Evolutionary conservation across 2,113 vertebrate species (phyloP).

Genomic region (Pardalotus punctatus): DNA sequence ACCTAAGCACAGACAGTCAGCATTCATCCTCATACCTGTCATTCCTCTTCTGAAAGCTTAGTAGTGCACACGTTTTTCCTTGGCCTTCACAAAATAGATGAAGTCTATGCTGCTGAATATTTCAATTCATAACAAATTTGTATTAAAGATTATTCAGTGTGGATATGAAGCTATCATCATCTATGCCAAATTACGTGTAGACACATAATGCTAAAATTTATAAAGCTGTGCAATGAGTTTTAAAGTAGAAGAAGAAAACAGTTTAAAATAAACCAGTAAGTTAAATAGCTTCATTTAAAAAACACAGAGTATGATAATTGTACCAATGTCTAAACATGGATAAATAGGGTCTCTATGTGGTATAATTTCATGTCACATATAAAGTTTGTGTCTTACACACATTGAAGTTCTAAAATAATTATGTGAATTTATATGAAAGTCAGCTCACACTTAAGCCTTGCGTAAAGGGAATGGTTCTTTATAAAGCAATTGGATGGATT

Average conservation of each 20-base stretch:
- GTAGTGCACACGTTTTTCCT: background rate
- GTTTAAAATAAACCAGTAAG: background rate
- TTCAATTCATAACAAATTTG: background rate
- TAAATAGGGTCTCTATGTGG: background rate
- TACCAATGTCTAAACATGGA: background rate
- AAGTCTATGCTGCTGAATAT: background rate
- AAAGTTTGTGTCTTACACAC: background rate
- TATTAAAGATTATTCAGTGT: background rate
- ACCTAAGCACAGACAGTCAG: background rate
- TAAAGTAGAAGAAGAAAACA: background rate
- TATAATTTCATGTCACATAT: background rate
- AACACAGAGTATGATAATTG: background rate
- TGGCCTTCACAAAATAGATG: background rate
- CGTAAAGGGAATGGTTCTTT: background rate
- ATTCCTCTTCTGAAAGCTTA: background rate
- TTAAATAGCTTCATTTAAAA: background rate
- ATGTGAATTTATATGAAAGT: background rate
- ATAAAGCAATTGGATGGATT: background rate
- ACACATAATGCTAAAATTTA: background rate
- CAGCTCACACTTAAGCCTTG: background rate
- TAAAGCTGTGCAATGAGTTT: background rate
- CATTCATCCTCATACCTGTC: background rate
- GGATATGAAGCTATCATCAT: background rate
- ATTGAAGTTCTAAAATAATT: background rate
- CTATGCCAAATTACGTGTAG: background rate